phyloP scores from a whole-genome alignment of 2,888 invertebrate genomes.

The Eupelmus urozonus region DNA sequence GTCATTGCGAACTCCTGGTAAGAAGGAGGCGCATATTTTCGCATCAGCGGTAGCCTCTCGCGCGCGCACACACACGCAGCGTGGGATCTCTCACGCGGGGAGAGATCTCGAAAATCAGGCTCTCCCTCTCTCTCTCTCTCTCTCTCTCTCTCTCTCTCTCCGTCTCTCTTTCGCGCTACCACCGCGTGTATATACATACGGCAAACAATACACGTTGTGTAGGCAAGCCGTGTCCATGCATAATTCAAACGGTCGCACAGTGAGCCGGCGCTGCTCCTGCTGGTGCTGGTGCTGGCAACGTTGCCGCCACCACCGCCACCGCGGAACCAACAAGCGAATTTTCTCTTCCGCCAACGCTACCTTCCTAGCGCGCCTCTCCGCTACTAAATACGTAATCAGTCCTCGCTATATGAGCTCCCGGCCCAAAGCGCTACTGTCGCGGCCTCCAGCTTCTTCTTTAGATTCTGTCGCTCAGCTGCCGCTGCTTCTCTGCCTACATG shows the following conservation, averaged over 20 bases:
- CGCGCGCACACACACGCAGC: conserved; percentile 20
- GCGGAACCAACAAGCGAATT: conserved; percentile 73
- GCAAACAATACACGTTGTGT: conserved; percentile 76
- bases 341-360: conserved; percentile 76
- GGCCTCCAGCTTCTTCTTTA: not conserved
- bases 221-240: conserved; percentile 77
- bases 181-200: conserved; percentile 64
- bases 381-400: conserved; percentile 76
- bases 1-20: conserved; percentile 42
- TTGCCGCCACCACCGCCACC: conserved; percentile 54
- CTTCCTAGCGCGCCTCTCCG: conserved; percentile 52
- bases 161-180: not conserved
- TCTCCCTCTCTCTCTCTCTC: conserved; percentile 31
- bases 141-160: conserved; percentile 24
- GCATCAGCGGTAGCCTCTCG: conserved; percentile 49
- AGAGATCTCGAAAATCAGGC: conserved; percentile 58
- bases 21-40: too few relatives aligned
- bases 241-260: conserved; percentile 76
- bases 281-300: conserved; percentile 67
- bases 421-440: conserved; percentile 1
- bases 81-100: conserved; percentile 50
- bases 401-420: conserved; percentile 65
- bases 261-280: conserved; percentile 69
- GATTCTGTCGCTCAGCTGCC: not conserved
- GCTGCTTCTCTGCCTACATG: too few relatives aligned